Evolutionary conservation across 64 coral and sea anemone species (phyloP).

Genomic region (Acropora tenuis): DNA sequence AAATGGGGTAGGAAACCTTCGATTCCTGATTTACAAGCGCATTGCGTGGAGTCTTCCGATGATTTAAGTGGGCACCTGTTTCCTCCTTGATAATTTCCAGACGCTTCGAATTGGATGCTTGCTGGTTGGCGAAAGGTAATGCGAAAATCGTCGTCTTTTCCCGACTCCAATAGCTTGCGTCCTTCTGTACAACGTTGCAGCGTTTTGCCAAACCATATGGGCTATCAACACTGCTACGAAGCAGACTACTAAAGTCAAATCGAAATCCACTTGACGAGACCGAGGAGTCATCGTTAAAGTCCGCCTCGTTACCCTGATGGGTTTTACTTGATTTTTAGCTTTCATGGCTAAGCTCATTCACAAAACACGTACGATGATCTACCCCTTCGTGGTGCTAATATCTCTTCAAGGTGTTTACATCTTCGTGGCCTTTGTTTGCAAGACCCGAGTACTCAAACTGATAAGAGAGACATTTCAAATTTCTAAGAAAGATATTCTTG

Average conservation of each 20-base stretch:
- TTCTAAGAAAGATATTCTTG: conserved; percentile 13
- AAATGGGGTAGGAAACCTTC: not conserved
- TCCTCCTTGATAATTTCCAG: conserved; percentile 64
- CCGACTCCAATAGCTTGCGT: conserved; percentile 52
- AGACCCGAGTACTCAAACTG: conserved; percentile 42
- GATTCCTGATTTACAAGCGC: conserved; percentile 58
- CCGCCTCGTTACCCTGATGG: conserved; percentile 87
- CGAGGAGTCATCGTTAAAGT: conserved; percentile 72
- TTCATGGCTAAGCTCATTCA: conserved; percentile 76
- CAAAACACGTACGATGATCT: conserved; percentile 45
- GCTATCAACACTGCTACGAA: conserved; percentile 62
- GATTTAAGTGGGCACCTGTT: conserved; percentile 59
- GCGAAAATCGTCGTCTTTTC: conserved; percentile 72
- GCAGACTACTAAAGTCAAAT: conserved; percentile 49
- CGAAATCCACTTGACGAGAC: conserved; percentile 20
- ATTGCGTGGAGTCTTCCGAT: conserved; percentile 83
- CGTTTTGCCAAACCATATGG: conserved; percentile 79
- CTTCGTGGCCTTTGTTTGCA: conserved; percentile 57
- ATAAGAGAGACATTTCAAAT: conserved; percentile 12
- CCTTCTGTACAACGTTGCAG: conserved; percentile 79
- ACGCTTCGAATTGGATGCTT: conserved; percentile 76
- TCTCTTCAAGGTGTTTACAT: conserved; percentile 81
- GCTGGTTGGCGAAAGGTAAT: conserved; percentile 78
- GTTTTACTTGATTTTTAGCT: conserved; percentile 96
- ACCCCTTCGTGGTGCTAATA: conserved; percentile 84